phyloP scores from a whole-genome alignment of 2,113 vertebrate genomes.

The Heliornis fulica region DNA sequence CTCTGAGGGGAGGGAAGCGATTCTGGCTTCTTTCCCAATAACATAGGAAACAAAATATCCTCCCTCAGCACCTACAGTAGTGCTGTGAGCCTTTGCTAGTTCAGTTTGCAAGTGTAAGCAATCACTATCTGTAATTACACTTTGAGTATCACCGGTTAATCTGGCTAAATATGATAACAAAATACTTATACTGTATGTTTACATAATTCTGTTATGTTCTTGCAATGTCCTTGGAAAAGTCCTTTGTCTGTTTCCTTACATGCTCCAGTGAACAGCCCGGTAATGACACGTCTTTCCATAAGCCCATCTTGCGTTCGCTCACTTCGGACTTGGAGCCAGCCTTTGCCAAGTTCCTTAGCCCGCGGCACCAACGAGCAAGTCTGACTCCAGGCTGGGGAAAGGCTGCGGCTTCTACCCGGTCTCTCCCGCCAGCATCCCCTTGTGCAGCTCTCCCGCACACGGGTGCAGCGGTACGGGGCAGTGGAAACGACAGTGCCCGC shows the following conservation, averaged over 20 bases:
- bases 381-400: background rate
- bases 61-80: background rate
- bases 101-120: background rate
- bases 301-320: accelerated
- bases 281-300: accelerated
- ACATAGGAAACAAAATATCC: background rate
- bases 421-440: background rate
- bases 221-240: background rate
- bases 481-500: background rate
- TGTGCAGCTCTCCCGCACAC: accelerated
- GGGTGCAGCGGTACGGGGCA: accelerated
- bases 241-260: background rate
- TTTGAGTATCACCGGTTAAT: background rate
- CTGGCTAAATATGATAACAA: background rate
- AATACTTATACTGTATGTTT: background rate
- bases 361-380: background rate
- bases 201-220: background rate
- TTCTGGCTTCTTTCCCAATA: background rate
- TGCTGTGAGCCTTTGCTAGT: background rate
- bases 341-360: background rate
- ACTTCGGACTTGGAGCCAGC: background rate
- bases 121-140: background rate
- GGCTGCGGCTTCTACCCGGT: background rate
- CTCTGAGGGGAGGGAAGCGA: background rate
- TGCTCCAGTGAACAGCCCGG: background rate